phyloP scores from a whole-genome alignment of 2,888 invertebrate genomes.

The Amiota communis region DNA sequence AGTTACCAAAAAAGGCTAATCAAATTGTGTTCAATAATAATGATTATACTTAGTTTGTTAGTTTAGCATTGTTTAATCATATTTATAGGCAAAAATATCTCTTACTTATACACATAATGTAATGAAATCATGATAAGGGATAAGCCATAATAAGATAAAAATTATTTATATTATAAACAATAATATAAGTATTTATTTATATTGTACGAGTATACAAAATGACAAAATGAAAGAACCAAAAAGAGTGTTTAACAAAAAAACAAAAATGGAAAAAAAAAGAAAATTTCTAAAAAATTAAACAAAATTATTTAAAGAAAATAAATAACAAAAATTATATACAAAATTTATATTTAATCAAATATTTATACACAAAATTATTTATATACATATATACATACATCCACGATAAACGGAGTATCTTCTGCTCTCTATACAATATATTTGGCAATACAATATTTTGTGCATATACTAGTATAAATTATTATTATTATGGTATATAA shows the following conservation, averaged over 20 bases:
- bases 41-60: conserved; percentile 22
- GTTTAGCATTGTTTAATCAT: conserved; percentile 11
- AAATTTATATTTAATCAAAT: conserved; percentile 30
- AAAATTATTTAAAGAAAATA: neutral
- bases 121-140: neutral
- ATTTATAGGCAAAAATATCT: neutral
- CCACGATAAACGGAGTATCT: neutral
- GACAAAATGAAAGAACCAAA: neutral
- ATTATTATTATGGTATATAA: no score
- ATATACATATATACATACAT: conserved; percentile 9
- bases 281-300: neutral
- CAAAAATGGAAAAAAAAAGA: neutral
- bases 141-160: neutral
- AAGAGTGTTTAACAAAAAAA: neutral
- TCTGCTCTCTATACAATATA: neutral
- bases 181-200: no score
- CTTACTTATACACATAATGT: neutral
- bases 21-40: conserved; percentile 45
- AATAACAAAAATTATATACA: conserved; percentile 6
- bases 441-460: neutral
- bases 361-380: conserved; percentile 26
- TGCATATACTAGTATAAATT: no score
- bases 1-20: conserved; percentile 40
- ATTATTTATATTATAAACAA: neutral
- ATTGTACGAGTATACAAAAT: no score